phyloP scores from a whole-genome alignment of 2,797 vertebrate species.

The Dicrostonyx torquatus region DNA sequence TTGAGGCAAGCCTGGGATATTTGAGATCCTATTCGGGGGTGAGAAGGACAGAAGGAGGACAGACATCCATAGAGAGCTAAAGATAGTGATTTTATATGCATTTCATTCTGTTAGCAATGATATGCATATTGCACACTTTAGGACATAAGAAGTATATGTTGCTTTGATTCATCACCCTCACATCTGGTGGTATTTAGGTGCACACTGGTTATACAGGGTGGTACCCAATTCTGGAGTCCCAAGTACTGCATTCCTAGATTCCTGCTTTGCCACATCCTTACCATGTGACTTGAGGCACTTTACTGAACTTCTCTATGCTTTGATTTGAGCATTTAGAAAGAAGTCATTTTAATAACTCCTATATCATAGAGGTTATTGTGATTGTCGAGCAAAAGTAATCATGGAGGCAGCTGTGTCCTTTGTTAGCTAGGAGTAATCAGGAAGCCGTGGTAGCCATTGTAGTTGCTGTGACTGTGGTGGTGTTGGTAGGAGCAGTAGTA shows the following conservation, averaged over 20 bases:
- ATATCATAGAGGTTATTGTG: neutral
- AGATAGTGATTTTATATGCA: neutral
- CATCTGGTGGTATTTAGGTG: neutral
- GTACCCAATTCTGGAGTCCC: neutral
- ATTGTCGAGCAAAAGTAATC: neutral
- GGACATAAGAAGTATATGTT: neutral
- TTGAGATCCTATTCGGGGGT: neutral
- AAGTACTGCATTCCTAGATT: neutral
- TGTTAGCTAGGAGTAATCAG: neutral
- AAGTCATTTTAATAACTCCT: neutral
- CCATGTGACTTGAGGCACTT: neutral
- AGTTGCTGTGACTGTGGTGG: accelerated
- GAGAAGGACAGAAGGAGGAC: neutral
- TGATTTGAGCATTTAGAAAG: conserved; percentile 25
- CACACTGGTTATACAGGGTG: neutral
- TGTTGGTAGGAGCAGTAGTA: too few species aligned
- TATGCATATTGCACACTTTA: neutral
- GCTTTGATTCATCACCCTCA: neutral
- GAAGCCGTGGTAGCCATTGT: accelerated
- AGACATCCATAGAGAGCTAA: neutral
- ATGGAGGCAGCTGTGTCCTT: neutral
- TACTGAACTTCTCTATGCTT: neutral
- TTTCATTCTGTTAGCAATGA: neutral
- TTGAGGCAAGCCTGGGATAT: neutral
- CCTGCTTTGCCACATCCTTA: neutral